These are phyloP conservation scores for Podargus strigoides DNA, from an alignment of 2,797 vertebrate species.

Conservation along the genomic window DNA sequence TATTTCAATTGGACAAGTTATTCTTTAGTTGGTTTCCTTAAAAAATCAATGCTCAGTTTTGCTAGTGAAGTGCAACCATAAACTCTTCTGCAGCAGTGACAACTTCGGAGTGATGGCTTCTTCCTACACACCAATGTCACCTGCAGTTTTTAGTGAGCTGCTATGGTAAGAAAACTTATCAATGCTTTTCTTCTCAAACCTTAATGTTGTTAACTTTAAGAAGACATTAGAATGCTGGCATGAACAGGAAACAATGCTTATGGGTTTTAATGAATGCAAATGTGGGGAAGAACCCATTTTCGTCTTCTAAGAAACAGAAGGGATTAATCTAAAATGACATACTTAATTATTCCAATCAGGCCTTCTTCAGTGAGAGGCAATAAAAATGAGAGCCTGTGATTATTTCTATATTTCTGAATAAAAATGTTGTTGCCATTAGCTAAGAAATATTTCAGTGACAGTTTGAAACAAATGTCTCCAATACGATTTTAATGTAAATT, in stretches of 20 bases:
- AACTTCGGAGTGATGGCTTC: neutral
- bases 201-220: neutral
- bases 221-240: neutral
- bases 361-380: neutral
- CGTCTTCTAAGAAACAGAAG: neutral
- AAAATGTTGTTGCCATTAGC: slow-evolving; percentile 15
- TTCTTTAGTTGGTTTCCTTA: neutral
- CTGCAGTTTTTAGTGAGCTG: neutral
- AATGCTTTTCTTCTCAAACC: neutral
- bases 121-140: neutral
- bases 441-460: neutral
- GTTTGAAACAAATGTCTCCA: slow-evolving; percentile 18
- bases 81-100: neutral
- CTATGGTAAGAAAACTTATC: neutral
- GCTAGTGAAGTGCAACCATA: neutral
- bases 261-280: slow-evolving; percentile 21
- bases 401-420: slow-evolving; percentile 6
- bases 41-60: neutral
- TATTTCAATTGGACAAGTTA: neutral
- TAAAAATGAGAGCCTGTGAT: neutral
- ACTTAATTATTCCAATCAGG: neutral
- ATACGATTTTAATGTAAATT: slow-evolving; percentile 1
- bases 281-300: neutral
- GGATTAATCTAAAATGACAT: neutral
- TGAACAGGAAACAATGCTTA: neutral